Evolutionary conservation across 2,888 invertebrate species (phyloP), one percentile per base, ranked within the genome.

Genomic region (Euplexia lucipara): DNA sequence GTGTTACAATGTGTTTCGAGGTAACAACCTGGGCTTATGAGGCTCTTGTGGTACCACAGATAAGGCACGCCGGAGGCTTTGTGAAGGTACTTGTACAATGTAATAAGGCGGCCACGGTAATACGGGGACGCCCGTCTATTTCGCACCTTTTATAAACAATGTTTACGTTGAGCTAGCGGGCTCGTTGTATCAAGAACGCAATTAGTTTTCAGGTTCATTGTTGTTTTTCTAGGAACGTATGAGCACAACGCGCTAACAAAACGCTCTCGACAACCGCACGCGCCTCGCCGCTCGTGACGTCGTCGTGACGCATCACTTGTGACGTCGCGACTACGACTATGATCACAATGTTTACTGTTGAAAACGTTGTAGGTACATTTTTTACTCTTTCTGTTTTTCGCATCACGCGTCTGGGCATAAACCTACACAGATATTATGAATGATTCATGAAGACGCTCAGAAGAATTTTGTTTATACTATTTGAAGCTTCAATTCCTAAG

Each of bases 11-110:
- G 92, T 94, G 92, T 94, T 92, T 86, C 76, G 89, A 92, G 92
- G 93, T 93, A 94, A 92, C 92, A 92, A 92, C 92, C 88, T 90
- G 90, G 83, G 93, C 92, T 93, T 93, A 94, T 90, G 90, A 90
- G 89, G 88, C 90, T 90, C 90, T 88, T 85, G 86, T 88, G 91
- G 89, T 86, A 82, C 89, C 87, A 86, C 88, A 91, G 94, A 94
- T 94, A 94, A 93, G 93, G 92, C 94, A 93, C 93, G 92, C 84
- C 83, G 85, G 87, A 89, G 92, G 90, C 92, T 92, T 91, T 91
- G 91, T 89, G 80, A 83, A 89, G 90, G 89, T 89, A 88, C 90
- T 90, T 88, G 83, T 88, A 88, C 88, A 87, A 89, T 91, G 91
- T 92, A 92, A 92, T 92, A 93, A 92, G 91, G 89, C 85, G 89